Conservation (phyloP, 2,797 vertebrate species). For the Rhincodon typus region DNA sequence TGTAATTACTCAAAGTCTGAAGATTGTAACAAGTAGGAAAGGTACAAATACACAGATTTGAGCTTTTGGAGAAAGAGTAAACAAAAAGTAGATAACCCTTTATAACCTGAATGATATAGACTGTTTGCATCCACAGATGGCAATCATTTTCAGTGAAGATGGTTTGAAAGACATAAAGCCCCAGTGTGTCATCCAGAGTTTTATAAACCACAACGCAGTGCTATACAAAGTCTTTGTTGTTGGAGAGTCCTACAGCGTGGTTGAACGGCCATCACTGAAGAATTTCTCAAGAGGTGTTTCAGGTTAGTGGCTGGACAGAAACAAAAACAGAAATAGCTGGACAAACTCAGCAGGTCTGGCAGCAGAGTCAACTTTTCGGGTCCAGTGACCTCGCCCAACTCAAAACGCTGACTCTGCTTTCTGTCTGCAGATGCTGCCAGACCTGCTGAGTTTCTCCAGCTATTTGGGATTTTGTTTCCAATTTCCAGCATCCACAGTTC, state of each 20-base stretch:
- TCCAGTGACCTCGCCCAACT: too few species aligned
- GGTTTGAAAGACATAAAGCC: slow-evolving; percentile 83
- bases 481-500: too few species aligned
- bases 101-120: not conserved
- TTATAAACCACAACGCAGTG: slow-evolving; percentile 96
- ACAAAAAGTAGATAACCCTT: not conserved
- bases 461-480: too few species aligned
- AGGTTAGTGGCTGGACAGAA: slow-evolving; percentile 57
- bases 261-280: slow-evolving; percentile 90
- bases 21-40: not conserved
- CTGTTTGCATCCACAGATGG: slow-evolving; percentile 68
- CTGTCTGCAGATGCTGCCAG: too few species aligned
- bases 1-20: not conserved
- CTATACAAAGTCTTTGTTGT: slow-evolving; percentile 98
- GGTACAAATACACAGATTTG: not conserved
- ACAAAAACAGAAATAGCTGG: too few species aligned
- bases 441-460: too few species aligned
- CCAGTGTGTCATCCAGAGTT: slow-evolving; percentile 94
- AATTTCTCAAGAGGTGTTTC: slow-evolving; percentile 89
- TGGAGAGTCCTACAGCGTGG: slow-evolving; percentile 91
- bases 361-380: too few species aligned
- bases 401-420: too few species aligned
- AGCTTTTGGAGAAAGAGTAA: too few species aligned
- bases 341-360: too few species aligned
- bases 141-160: slow-evolving; percentile 93